These are phyloP conservation scores for Andrena haemorrhoa DNA, from an alignment of 2,888 invertebrate genomes.

Conservation along the genomic window DNA sequence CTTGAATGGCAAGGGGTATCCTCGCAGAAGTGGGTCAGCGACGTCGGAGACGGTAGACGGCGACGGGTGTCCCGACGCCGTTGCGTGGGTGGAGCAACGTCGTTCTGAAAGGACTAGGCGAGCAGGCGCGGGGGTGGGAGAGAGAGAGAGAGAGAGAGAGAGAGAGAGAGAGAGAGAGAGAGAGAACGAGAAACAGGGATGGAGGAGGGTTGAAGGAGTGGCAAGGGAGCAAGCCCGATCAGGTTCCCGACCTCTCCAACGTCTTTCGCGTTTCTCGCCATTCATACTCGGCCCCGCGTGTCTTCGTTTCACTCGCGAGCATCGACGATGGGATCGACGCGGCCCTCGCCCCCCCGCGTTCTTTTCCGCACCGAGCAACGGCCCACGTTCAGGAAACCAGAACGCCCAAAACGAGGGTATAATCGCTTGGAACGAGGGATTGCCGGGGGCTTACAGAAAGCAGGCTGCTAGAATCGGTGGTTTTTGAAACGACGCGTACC, in stretches of 20 bases:
- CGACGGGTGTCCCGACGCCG: constrained; percentile 65
- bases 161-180: constrained; percentile 26
- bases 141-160: constrained; percentile 29
- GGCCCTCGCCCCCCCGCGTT: neutral
- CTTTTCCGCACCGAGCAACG: neutral
- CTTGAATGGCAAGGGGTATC: constrained; percentile 61
- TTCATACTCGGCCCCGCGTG: constrained; percentile 64
- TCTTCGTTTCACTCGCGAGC: constrained; percentile 61
- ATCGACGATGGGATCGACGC: constrained; percentile 25
- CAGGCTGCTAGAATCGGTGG: neutral
- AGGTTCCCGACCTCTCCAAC: constrained; percentile 82
- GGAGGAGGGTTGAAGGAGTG: constrained; percentile 46
- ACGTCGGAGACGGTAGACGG: constrained; percentile 60
- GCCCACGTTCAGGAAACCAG: neutral
- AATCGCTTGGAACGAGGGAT: neutral
- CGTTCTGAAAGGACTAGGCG: constrained; percentile 60
- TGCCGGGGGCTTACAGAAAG: no score
- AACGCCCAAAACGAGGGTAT: neutral
- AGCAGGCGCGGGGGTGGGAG: constrained; percentile 11
- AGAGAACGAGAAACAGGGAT: constrained; percentile 20
- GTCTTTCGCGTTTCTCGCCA: constrained; percentile 76
- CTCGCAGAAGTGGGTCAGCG: constrained; percentile 69
- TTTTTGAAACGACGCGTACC: no score
- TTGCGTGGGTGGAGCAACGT: constrained; percentile 77
- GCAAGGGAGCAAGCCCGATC: constrained; percentile 71